Percentiles rank a stretch among this genome's conserved stretches.
Conservation (phyloP, 2,113 vertebrate genomes). For the Rallus limicola region DNA sequence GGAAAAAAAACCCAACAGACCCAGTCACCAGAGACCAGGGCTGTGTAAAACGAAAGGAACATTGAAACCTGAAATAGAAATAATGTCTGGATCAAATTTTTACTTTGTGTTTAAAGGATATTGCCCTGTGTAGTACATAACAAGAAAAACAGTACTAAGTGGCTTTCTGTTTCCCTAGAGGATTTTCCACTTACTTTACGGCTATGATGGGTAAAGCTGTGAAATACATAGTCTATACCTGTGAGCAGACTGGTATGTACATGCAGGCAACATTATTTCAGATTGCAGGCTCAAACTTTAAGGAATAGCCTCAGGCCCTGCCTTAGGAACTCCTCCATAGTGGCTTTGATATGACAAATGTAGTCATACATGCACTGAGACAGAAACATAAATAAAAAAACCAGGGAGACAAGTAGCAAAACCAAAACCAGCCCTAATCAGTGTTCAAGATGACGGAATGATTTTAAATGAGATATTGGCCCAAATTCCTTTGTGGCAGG, state of each 20-base stretch:
- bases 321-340: background rate
- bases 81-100: background rate
- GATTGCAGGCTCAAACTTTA: background rate
- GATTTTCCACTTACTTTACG: background rate
- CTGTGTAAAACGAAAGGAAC: background rate
- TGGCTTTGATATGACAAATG: background rate
- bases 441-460: background rate
- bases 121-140: background rate
- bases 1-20: background rate
- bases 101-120: background rate
- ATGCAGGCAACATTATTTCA: background rate
- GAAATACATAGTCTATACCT: background rate
- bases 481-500: background rate
- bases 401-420: accelerated
- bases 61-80: background rate
- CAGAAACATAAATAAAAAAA: background rate
- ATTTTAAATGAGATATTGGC: background rate
- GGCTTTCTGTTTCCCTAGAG: background rate
- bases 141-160: background rate
- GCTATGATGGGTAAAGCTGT: background rate
- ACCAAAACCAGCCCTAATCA: background rate
- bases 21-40: background rate
- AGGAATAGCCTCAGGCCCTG: background rate
- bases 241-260: background rate
- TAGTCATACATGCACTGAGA: background rate